These are phyloP conservation scores for Malacosoma neustria DNA, from an alignment of 2,888 invertebrate genomes.

Conservation along the genomic window DNA sequence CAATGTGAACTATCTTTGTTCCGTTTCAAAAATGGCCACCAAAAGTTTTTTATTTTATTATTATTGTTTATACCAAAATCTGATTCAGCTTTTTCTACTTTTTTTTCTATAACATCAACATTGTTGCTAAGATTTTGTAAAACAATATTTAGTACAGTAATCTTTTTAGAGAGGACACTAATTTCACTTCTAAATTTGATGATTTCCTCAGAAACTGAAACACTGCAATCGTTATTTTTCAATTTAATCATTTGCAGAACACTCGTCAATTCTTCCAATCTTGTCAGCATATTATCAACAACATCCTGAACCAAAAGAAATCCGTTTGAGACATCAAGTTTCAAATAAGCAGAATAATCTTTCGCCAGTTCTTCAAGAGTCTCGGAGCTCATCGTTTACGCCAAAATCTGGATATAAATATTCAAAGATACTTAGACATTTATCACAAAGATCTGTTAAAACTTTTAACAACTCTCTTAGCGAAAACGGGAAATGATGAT, in stretches of 20 bases:
- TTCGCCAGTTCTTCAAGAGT: conserved; percentile 69
- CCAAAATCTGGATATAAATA: conserved; percentile 64
- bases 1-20: conserved; percentile 25
- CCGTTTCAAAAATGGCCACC: conserved; percentile 75
- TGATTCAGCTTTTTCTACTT: conserved; percentile 75
- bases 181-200: conserved; percentile 69
- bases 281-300: conserved; percentile 79
- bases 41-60: conserved; percentile 72
- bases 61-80: conserved; percentile 74
- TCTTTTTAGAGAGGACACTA: conserved; percentile 65
- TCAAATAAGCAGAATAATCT: conserved; percentile 73
- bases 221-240: conserved; percentile 58
- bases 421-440: conserved; percentile 44
- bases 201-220: conserved; percentile 68
- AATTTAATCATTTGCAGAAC: conserved; percentile 73
- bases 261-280: conserved; percentile 79
- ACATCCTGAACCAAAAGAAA: conserved; percentile 76
- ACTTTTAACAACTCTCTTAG: conserved; percentile 48
- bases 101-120: conserved; percentile 73
- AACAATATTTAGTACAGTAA: conserved; percentile 69
- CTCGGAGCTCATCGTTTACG: conserved; percentile 19
- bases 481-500: conserved; percentile 36
- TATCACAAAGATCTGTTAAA: conserved; percentile 48
- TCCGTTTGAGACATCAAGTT: conserved; percentile 67
- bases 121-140: conserved; percentile 64